These are phyloP conservation scores for Cochlearius cochlearius DNA, from an alignment of 2,113 vertebrate species.

Conservation along the genomic window DNA sequence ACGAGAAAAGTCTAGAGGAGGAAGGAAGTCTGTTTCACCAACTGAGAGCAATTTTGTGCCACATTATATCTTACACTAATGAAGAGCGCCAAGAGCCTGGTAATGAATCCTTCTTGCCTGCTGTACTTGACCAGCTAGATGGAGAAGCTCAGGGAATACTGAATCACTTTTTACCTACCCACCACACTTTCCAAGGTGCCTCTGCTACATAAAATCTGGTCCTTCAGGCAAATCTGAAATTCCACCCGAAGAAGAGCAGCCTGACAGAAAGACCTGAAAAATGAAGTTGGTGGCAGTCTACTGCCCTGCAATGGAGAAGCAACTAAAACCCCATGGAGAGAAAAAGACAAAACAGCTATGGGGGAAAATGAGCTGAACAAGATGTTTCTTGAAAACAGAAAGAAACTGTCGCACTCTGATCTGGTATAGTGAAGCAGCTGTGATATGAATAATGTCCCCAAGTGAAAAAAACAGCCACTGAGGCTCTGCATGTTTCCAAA, in stretches of 20 bases:
- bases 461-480: not conserved
- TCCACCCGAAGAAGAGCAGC: not conserved
- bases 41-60: not conserved
- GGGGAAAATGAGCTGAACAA: not conserved
- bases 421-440: not conserved
- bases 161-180: not conserved
- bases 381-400: not conserved
- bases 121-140: not conserved
- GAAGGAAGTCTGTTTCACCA: not conserved
- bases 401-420: not conserved
- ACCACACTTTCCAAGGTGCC: not conserved
- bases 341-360: not conserved
- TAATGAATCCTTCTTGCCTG: not conserved
- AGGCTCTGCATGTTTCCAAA: not conserved
- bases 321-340: not conserved
- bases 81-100: not conserved
- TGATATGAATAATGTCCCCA: not conserved
- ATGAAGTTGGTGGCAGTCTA: not conserved
- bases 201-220: not conserved
- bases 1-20: not conserved
- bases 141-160: not conserved
- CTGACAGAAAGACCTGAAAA: not conserved
- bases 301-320: not conserved
- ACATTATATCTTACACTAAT: not conserved
- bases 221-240: not conserved